Evolutionary conservation across 2,888 invertebrate species (phyloP), one percentile per base, ranked within the genome.

Genomic region (Acleris literana): DNA sequence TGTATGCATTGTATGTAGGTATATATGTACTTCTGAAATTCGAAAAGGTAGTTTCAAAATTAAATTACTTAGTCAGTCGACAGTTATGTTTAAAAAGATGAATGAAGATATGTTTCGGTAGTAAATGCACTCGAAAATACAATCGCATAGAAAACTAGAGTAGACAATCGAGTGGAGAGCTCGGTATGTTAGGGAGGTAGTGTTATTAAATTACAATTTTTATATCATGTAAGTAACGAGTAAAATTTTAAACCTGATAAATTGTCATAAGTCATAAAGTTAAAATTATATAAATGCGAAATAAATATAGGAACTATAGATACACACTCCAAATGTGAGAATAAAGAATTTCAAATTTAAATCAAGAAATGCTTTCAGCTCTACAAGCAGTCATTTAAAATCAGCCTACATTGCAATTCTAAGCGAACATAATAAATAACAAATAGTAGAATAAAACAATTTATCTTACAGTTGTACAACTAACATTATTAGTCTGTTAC

Each of bases 111-210:
- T 70, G 71, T 69, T 51, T 44, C 33, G 52, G 62, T 55, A 55
- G 59, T 58, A 64, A 69, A 65, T 69, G 71, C 60, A 52, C 18
- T 70, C 55, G 17, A 62, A 69, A 66, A 55, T 63, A 71, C 60
- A 70, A 20, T 62, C 20, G 51, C 17, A 9, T 69, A 64, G 22
- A 70, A 68, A 70, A 71, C 64, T 69, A 69, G 57, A 44, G 64
- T 52, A 33, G 63, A 55, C 11, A n/a, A 59, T 48, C 25, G 25
- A 25, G 1, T 25, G 6, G 53, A 46, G 33, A 52, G 46, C 3
- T 17, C n/a, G n/a, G n/a, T n/a, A 54, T 33, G 33, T 16, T 16
- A 11, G 9, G 13, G 54, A 53, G 53, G 53, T 33, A 17, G 29
- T 33, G 17, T 13, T 18, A 33, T 18, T 39, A 13, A 56, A n/a